Conservation (phyloP, 2,797 vertebrate genomes). For the Poeciliopsis turneri region DNA sequence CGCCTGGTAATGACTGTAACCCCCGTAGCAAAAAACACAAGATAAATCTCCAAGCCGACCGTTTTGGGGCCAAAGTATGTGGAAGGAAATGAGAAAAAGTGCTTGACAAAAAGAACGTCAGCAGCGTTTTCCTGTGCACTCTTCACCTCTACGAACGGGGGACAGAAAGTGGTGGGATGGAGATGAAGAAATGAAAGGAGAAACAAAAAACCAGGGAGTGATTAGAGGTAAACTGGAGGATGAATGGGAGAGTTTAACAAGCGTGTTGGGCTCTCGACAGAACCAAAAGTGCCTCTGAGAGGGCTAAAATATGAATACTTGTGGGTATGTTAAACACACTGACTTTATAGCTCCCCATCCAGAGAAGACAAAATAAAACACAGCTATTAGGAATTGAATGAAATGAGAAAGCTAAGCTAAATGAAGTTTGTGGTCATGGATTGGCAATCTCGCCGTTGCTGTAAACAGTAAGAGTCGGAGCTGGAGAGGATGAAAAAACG, state of each 20-base stretch:
- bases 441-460: background rate
- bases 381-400: conserved; percentile 3
- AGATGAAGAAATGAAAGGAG: conserved; percentile 3
- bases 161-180: conserved; percentile 2
- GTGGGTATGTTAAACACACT: conserved; percentile 57
- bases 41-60: conserved; percentile 37
- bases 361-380: conserved; percentile 31
- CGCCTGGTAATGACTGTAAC: conserved; percentile 41
- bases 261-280: conserved; percentile 54
- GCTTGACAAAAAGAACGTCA: conserved; percentile 34
- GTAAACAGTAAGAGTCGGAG: conserved; percentile 5
- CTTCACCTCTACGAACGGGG: conserved; percentile 40
- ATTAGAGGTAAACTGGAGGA: conserved; percentile 16
- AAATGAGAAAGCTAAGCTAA: conserved; percentile 29
- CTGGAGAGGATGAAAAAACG: background rate
- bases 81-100: conserved; percentile 68
- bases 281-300: conserved; percentile 49
- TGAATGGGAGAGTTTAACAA: conserved; percentile 62
- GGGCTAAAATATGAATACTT: conserved; percentile 29
- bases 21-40: conserved; percentile 20
- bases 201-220: background rate
- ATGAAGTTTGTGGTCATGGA: conserved; percentile 11
- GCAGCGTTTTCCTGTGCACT: conserved; percentile 44
- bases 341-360: conserved; percentile 42
- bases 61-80: conserved; percentile 56